Percentiles rank a stretch among this genome's conserved stretches.
phyloP scores from a whole-genome alignment of 2,113 vertebrate species.

The Acanthochromis polyacanthus region DNA sequence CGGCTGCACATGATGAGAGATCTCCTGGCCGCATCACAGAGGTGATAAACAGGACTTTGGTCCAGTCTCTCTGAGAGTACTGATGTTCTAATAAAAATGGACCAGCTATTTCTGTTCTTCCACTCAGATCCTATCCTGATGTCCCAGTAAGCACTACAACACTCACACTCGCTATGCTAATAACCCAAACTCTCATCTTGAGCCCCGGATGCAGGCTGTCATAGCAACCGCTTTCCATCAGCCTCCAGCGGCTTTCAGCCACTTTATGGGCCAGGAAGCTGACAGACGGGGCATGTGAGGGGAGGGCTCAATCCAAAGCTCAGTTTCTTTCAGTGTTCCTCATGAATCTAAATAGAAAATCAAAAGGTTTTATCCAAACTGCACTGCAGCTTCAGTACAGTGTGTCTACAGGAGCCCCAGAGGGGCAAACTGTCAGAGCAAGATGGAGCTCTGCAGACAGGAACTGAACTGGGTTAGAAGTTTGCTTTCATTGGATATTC shows the following conservation, averaged over 20 bases:
- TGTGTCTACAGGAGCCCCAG: neutral
- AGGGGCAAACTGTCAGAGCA: conserved; percentile 17
- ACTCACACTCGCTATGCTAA: conserved; percentile 33
- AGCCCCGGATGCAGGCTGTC: conserved; percentile 40
- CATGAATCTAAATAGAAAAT: conserved; percentile 30
- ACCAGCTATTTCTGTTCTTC: conserved; percentile 36
- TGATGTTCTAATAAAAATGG: conserved; percentile 18
- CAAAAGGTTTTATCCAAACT: conserved; percentile 19
- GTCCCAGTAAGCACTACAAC: conserved; percentile 14
- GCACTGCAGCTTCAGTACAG: conserved; percentile 11
- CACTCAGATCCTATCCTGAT: conserved; percentile 20
- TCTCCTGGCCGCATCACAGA: neutral
- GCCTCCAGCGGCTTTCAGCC: conserved; percentile 23
- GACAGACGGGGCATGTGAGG: neutral
- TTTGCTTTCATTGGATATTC: neutral
- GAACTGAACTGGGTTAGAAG: conserved; percentile 24
- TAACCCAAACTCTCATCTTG: conserved; percentile 48
- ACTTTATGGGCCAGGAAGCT: conserved; percentile 27
- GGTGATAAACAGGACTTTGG: neutral
- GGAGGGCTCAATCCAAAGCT: conserved; percentile 15
- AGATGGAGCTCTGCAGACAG: neutral
- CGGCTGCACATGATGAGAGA: too few relatives aligned
- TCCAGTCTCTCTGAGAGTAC: neutral
- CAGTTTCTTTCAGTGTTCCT: conserved; percentile 12
- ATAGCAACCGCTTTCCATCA: conserved; percentile 51